These are phyloP conservation scores for Tylochromis polylepis DNA, from an alignment of 2,113 vertebrate genomes.

Conservation along the genomic window DNA sequence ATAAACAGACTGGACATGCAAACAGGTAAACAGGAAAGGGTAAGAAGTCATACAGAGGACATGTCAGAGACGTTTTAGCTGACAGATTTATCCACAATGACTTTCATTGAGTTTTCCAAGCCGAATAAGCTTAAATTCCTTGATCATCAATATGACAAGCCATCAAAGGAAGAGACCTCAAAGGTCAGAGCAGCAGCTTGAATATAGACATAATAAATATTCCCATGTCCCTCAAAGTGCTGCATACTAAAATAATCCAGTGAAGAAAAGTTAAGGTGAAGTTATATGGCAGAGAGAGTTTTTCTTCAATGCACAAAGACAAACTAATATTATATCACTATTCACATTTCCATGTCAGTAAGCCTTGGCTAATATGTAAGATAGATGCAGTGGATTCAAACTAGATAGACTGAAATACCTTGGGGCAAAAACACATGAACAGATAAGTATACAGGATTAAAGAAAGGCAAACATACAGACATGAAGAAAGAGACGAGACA, in stretches of 20 bases:
- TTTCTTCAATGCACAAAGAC: background rate
- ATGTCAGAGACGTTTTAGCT: background rate
- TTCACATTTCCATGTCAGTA: background rate
- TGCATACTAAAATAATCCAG: background rate
- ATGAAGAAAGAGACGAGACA: background rate
- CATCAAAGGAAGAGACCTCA: background rate
- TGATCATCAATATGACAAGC: constrained; percentile 16
- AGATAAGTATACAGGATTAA: background rate
- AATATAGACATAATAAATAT: constrained; percentile 26
- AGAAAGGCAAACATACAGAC: background rate
- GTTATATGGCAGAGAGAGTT: background rate
- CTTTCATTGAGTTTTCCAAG: background rate
- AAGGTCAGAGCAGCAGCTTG: constrained; percentile 5
- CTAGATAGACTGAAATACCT: background rate
- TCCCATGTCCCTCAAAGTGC: background rate
- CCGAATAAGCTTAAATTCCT: background rate
- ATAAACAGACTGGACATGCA: background rate
- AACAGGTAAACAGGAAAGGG: background rate
- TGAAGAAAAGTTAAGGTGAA: background rate
- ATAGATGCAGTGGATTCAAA: background rate
- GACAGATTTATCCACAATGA: background rate
- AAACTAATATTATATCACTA: background rate
- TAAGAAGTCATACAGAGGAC: constrained; percentile 16
- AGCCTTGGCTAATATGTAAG: background rate
- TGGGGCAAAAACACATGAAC: background rate